Base-by-base conservation (phyloP, 1,140 invertebrate species). In the Drosophila yakuba region DNA sequence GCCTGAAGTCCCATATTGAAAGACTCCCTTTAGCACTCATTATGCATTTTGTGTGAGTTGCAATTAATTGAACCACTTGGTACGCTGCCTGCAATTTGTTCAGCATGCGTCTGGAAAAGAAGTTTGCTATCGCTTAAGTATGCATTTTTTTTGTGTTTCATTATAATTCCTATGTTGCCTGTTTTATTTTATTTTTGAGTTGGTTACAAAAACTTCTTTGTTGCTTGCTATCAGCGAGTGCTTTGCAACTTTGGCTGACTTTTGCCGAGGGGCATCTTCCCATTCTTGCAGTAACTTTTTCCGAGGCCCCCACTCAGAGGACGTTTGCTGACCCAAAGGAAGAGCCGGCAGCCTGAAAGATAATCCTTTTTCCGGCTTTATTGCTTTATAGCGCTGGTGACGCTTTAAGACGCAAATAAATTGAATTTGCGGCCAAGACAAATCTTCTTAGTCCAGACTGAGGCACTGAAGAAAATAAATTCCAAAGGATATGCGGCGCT, bases 1-100 rank as follows among this genome's bases (percentile, higher is more conserved):
- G 67, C 54, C 50, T 28, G 5, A 8, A 36, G 15, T 43, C 39
- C 20, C 32, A 47, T 20, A 39, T 63, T 48, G 71, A 32, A 51
- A 60, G 20, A 50, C 17, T 11, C 48, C 50, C 45, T 56, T 20
- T 51, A 47, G 51, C 44, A 15, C 57, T 83, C 83, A 59, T 78
- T 86, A 82, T 72, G 71, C 51, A 68, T 75, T 73, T 50, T 63
- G 71, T 69, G 75, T 71, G 83, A 66, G 75, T 62, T 88, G 74
- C 74, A 88, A 88, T 88, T 88, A 88, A 88, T 88, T 83, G 75
- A 88, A 88, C 84, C 74, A 88, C 84, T 88, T 73, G 44, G 41
- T 32, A 32, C 20, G 17, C 36, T 28, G 32, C 12, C 63, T 54
- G 48, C 56, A 77, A 71, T 71, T 77, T 68, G 43, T 61, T 55